Evolutionary conservation across 2,113 vertebrate genomes (phyloP).

Genomic region (Uria lomvia): DNA sequence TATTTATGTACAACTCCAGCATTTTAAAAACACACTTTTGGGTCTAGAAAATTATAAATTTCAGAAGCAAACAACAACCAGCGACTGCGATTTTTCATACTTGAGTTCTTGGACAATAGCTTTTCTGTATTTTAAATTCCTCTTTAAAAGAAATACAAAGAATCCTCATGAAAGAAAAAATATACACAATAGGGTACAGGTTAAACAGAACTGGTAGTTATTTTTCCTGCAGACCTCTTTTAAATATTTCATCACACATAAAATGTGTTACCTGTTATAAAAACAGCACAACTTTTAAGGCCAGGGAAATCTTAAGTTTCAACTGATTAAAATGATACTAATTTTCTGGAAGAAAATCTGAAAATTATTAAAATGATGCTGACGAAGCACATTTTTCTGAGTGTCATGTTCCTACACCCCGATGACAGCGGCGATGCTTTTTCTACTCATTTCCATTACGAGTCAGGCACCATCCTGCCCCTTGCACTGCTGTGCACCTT

Average conservation of each 20-base stretch:
- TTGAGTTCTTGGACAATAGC: not conserved
- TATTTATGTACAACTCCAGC: not conserved
- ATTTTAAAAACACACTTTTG: not conserved
- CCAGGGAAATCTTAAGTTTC: not conserved
- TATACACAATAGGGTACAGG: not conserved
- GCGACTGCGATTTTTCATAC: not conserved
- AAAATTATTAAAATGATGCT: not conserved
- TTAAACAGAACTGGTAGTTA: not conserved
- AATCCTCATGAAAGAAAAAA: not conserved
- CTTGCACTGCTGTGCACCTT: not conserved
- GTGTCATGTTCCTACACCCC: not conserved
- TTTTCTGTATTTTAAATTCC: not conserved
- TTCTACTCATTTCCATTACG: not conserved
- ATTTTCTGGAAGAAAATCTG: not conserved
- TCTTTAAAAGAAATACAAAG: not conserved
- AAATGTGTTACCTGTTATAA: not conserved
- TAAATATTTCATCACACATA: not conserved
- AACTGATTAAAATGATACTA: not conserved
- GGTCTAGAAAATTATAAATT: not conserved
- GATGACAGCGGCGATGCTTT: not conserved
- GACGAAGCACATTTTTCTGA: not conserved
- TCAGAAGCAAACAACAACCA: not conserved
- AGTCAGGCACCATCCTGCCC: not conserved
- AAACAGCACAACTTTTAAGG: not conserved
- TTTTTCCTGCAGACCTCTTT: not conserved